These are phyloP conservation scores for Tachina lurida DNA, from an alignment of 2,888 invertebrate genomes.

Conservation along the genomic window DNA sequence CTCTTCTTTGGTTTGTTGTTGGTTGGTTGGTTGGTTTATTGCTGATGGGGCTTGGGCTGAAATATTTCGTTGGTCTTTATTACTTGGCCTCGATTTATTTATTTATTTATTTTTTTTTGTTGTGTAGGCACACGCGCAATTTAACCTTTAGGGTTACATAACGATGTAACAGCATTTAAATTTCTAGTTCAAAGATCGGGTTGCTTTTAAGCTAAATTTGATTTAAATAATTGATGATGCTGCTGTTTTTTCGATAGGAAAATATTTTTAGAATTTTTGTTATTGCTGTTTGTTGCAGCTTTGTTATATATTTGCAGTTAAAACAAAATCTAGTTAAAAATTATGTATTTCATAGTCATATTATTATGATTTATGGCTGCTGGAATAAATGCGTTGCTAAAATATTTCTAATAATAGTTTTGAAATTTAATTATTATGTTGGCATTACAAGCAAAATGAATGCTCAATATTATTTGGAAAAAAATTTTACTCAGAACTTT, in stretches of 20 bases:
- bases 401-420: background rate
- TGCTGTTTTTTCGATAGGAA: background rate
- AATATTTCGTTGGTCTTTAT: conserved; percentile 35
- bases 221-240: conserved; percentile 59
- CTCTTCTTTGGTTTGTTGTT: conserved; percentile 1
- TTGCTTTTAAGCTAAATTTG: conserved; percentile 32
- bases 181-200: background rate
- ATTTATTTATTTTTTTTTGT: no score
- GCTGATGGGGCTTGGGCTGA: conserved; percentile 18
- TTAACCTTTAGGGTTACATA: background rate
- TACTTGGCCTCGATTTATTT: conserved; percentile 9
- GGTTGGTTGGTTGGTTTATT: background rate
- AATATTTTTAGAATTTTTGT: background rate
- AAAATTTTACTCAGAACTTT: no score
- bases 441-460: no score
- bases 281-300: background rate
- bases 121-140: background rate
- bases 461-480: no score
- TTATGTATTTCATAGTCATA: conserved; percentile 40
- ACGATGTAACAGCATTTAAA: background rate
- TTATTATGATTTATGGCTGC: conserved; percentile 62
- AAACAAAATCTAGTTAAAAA: conserved; percentile 39
- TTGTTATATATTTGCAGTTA: conserved; percentile 31
- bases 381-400: conserved; percentile 23
- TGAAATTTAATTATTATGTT: background rate